Conservation (phyloP, 2,888 invertebrate genomes). For the Metellina segmentata region DNA sequence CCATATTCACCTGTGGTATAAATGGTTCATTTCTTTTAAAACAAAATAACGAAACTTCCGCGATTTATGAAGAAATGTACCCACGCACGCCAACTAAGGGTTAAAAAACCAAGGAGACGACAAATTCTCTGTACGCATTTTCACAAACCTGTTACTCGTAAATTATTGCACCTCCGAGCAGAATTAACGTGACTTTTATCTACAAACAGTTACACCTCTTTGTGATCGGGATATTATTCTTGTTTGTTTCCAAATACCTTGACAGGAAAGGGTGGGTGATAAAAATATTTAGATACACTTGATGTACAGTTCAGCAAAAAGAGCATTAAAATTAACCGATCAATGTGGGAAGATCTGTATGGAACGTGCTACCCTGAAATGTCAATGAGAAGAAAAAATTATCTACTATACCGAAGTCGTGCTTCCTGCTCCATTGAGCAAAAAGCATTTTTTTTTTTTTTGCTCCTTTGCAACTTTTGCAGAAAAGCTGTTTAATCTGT, state of each 20-base stretch:
- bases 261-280: slow-evolving; percentile 39
- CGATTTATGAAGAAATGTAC: background rate
- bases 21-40: background rate
- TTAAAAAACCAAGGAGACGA: slow-evolving; percentile 11
- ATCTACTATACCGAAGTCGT: too few relatives aligned
- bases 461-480: too few relatives aligned
- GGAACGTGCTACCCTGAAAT: background rate
- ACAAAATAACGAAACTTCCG: background rate
- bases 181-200: slow-evolving; percentile 61
- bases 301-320: slow-evolving; percentile 11
- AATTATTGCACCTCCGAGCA: slow-evolving; percentile 16
- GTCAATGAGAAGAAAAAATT: too few relatives aligned
- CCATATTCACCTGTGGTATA: background rate
- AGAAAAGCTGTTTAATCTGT: too few relatives aligned
- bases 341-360: background rate
- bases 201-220: slow-evolving; percentile 28
- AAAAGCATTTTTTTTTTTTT: too few relatives aligned
- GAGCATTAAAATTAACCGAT: background rate
- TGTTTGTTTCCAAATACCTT: slow-evolving; percentile 21
- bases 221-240: slow-evolving; percentile 14
- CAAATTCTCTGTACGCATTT: slow-evolving; percentile 5
- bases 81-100: slow-evolving; percentile 28
- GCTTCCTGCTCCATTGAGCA: too few relatives aligned
- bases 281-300: slow-evolving; percentile 38
- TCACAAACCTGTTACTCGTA: slow-evolving; percentile 46